phyloP scores from a whole-genome alignment of 2,113 vertebrate species.

The Callaeas wilsoni region DNA sequence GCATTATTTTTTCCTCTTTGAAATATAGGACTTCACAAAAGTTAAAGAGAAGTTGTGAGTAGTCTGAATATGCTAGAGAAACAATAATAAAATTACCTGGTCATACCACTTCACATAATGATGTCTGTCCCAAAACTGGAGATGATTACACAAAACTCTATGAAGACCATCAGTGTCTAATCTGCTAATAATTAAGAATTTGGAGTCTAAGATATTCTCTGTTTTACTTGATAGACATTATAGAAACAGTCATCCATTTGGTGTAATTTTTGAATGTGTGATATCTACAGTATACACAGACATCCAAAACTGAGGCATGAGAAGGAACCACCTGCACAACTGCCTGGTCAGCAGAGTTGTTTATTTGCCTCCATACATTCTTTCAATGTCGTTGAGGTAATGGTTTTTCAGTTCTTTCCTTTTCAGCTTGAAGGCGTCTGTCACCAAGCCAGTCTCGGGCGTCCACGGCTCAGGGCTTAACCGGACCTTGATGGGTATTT shows the following conservation, averaged over 20 bases:
- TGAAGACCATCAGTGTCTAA: background rate
- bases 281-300: constrained; percentile 14
- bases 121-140: constrained; percentile 14
- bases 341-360: background rate
- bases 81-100: background rate
- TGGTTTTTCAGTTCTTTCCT: constrained; percentile 95
- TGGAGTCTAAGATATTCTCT: background rate
- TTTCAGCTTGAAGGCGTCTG: constrained; percentile 97
- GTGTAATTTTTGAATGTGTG: background rate
- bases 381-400: constrained; percentile 91
- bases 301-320: background rate
- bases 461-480: constrained; percentile 94
- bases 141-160: background rate
- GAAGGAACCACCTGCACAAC: background rate
- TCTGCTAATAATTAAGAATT: background rate
- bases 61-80: constrained; percentile 1
- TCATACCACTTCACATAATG: background rate
- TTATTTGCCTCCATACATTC: constrained; percentile 95
- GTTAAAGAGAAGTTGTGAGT: background rate
- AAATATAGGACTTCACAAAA: background rate
- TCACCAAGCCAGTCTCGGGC: constrained; percentile 94
- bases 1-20: background rate
- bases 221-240: background rate
- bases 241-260: background rate
- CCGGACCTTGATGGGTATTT: constrained; percentile 91